Percentiles rank a stretch among this genome's conserved stretches.
Evolutionary conservation across 2,797 vertebrate species (phyloP).

Genomic region (Sebastes aleutianus): DNA sequence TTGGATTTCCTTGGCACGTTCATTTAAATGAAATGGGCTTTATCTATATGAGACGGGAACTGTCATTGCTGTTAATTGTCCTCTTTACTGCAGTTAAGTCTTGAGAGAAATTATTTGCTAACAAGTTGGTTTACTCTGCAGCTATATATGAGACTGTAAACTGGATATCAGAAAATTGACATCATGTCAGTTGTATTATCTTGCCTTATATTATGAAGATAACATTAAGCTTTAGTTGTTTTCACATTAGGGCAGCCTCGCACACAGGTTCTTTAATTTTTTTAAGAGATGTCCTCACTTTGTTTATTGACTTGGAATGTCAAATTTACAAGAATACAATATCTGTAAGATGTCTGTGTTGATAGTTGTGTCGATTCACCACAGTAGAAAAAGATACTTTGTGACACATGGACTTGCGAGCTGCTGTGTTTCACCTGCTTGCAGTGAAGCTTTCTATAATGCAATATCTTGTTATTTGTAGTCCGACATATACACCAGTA

Average conservation of each 20-base stretch:
- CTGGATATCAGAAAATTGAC: constrained; percentile 34
- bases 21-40: constrained; percentile 62
- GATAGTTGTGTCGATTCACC: not conserved
- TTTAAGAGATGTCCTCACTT: not conserved
- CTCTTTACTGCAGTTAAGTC: constrained; percentile 51
- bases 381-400: not conserved
- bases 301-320: too few relatives aligned
- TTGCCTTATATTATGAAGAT: not conserved
- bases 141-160: not conserved
- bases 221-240: not conserved
- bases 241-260: not conserved
- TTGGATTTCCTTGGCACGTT: constrained; percentile 56
- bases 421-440: not conserved
- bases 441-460: not conserved
- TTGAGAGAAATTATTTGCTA: constrained; percentile 42
- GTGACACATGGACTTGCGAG: not conserved
- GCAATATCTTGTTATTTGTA: not conserved
- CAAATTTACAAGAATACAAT: not conserved
- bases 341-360: not conserved
- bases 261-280: not conserved
- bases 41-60: constrained; percentile 60
- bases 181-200: constrained; percentile 14
- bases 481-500: not conserved
- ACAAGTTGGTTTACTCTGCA: constrained; percentile 13
- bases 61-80: constrained; percentile 59